These are phyloP conservation scores for Diglossa cyanea DNA, from an alignment of 2,797 vertebrate genomes.

Conservation along the genomic window DNA sequence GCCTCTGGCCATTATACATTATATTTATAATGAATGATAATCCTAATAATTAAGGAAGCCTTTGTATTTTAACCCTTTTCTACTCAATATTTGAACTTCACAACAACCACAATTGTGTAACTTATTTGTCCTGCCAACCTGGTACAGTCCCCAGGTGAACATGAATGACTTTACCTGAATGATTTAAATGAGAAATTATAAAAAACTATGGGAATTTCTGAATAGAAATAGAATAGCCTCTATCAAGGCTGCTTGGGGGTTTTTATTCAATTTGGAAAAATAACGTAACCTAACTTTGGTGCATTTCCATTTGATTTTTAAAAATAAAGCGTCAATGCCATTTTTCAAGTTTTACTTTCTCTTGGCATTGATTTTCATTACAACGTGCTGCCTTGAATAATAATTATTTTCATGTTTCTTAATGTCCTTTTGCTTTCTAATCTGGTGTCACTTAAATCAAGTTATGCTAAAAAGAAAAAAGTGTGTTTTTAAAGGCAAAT, in stretches of 20 bases:
- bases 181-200: background rate
- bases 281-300: background rate
- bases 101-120: background rate
- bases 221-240: background rate
- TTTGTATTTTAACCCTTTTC: background rate
- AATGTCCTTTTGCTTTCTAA: background rate
- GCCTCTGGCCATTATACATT: background rate
- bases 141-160: background rate
- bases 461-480: background rate
- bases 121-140: background rate
- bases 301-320: background rate
- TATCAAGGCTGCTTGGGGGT: background rate
- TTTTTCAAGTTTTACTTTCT: background rate
- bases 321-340: background rate
- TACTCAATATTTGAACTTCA: background rate
- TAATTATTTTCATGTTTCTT: background rate
- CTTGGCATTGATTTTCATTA: background rate
- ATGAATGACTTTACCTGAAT: background rate
- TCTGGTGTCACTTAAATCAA: background rate
- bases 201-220: background rate
- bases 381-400: background rate
- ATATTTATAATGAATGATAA: background rate
- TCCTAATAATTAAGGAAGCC: background rate
- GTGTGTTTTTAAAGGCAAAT: background rate
- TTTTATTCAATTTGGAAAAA: background rate